Percentiles rank a stretch among this genome's conserved stretches.
These are phyloP conservation scores for Pungitius pungitius DNA, from an alignment of 2,113 vertebrate species.

Conservation along the genomic window DNA sequence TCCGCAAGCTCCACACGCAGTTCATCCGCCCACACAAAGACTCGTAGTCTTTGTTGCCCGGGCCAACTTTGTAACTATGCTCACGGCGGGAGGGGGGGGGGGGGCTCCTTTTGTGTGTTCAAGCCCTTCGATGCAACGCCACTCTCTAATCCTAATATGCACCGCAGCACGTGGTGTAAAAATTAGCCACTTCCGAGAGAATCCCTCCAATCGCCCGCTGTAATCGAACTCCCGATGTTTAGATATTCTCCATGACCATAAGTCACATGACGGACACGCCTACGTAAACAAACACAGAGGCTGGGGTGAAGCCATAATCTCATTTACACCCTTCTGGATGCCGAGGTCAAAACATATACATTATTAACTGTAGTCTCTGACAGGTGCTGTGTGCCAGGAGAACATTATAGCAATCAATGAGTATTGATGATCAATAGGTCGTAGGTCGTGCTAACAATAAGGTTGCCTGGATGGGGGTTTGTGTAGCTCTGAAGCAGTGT, in stretches of 20 bases:
- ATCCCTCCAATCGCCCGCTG: constrained; percentile 35
- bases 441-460: constrained; percentile 27
- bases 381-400: constrained; percentile 36
- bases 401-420: constrained; percentile 59
- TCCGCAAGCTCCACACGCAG: constrained; percentile 57
- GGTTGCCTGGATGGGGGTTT: neutral
- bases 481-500: neutral
- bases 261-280: constrained; percentile 50
- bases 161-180: constrained; percentile 38
- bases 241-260: constrained; percentile 37
- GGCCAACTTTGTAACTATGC: constrained; percentile 44
- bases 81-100: constrained; percentile 22
- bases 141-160: constrained; percentile 57
- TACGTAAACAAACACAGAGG: constrained; percentile 43
- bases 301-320: constrained; percentile 33
- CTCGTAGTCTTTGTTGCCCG: constrained; percentile 50
- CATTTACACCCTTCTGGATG: constrained; percentile 43
- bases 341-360: constrained; percentile 58
- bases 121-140: constrained; percentile 39
- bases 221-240: constrained; percentile 53
- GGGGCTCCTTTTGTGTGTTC: constrained; percentile 34
- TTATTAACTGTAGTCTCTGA: constrained; percentile 45
- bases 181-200: constrained; percentile 49
- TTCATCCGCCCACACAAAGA: constrained; percentile 63
- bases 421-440: constrained; percentile 53